A percentile compares a stretch with the other conserved stretches of the same genome.
These are phyloP conservation scores for Enteromius unitaeniatus DNA, from an alignment of 2,797 vertebrate genomes.

Conservation along the genomic window DNA sequence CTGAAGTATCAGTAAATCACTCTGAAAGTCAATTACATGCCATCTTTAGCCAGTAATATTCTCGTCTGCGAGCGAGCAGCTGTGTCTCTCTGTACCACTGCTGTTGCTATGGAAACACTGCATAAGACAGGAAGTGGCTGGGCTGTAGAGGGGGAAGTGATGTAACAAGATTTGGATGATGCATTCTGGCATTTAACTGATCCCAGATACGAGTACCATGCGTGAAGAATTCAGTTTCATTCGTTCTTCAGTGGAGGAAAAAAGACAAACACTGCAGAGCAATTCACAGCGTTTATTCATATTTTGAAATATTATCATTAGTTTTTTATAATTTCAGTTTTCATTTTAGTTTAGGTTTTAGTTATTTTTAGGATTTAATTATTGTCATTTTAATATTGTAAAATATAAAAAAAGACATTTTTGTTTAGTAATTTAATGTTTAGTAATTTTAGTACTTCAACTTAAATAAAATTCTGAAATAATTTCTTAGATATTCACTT, in stretches of 20 bases:
- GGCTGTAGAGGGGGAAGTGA: conserved; percentile 14
- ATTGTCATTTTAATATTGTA: not conserved
- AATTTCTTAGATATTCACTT: not conserved
- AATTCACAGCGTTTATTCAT: not conserved
- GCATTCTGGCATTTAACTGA: not conserved
- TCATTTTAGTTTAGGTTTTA: not conserved
- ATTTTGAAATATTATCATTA: not conserved
- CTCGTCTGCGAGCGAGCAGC: not conserved
- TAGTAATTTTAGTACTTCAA: not conserved
- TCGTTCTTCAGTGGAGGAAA: not conserved
- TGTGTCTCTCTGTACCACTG: not conserved
- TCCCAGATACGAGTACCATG: not conserved
- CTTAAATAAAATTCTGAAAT: not conserved
- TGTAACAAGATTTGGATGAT: not conserved
- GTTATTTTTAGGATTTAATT: no score
- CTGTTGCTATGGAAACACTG: conserved; percentile 31
- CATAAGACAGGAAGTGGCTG: conserved; percentile 15
- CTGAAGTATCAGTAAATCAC: not conserved
- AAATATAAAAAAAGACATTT: not conserved
- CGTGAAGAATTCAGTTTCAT: not conserved
- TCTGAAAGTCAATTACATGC: not conserved
- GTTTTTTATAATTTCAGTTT: not conserved
- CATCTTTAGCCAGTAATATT: not conserved
- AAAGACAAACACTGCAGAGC: not conserved
- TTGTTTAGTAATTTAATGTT: not conserved